phyloP scores from a whole-genome alignment of 2,888 invertebrate genomes.

The Hemaris fuciformis region DNA sequence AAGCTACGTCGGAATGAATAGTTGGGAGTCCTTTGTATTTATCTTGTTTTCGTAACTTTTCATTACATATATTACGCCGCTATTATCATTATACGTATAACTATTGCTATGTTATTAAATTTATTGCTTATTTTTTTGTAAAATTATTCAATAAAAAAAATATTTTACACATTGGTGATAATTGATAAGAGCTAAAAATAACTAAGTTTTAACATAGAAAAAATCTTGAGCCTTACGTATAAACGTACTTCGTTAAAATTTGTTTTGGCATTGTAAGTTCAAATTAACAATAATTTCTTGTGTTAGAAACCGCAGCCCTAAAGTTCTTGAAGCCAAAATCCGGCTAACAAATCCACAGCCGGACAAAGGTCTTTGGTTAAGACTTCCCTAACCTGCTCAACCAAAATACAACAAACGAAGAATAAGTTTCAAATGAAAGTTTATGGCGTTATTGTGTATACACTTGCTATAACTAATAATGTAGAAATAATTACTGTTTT shows the following conservation, averaged over 20 bases:
- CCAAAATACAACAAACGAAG: neutral
- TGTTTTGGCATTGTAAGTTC: no score
- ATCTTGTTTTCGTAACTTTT: neutral
- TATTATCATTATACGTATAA: neutral
- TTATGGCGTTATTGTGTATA: neutral
- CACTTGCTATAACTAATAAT: neutral
- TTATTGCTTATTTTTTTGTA: no score
- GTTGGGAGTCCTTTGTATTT: slow-evolving; percentile 5
- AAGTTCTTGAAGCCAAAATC: neutral
- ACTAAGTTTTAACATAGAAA: no score
- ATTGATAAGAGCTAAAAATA: no score
- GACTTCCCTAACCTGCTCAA: neutral
- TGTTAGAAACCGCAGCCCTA: neutral
- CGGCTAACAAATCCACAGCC: no score
- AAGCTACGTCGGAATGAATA: slow-evolving; percentile 9
- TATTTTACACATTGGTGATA: no score
- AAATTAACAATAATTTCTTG: no score
- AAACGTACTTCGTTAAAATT: no score
- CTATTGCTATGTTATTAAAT: neutral
- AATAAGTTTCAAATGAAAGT: neutral
- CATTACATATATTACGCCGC: neutral
- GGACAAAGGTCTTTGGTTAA: neutral
- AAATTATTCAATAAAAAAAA: no score
- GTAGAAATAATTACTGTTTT: neutral
- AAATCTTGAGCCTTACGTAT: no score